Conservation (phyloP, 2,797 vertebrate genomes). For the Channallabes apus region DNA sequence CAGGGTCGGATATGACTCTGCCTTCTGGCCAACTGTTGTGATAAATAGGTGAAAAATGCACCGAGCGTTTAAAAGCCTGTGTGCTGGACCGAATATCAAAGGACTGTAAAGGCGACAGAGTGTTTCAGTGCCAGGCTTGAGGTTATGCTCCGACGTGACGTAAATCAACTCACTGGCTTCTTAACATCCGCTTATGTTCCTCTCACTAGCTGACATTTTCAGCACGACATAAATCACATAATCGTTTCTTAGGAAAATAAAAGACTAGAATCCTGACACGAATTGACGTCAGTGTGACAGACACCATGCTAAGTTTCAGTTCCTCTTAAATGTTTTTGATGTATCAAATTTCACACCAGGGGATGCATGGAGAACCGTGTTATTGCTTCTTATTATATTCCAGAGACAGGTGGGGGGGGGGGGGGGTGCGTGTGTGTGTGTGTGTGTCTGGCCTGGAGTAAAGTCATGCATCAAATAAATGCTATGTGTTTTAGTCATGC, state of each 20-base stretch:
- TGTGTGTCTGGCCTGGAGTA: background rate
- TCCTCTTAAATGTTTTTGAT: background rate
- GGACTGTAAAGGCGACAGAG: background rate
- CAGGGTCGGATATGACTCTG: background rate
- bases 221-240: background rate
- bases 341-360: slow-evolving; percentile 1
- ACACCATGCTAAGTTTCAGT: background rate
- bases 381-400: background rate
- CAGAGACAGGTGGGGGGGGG: background rate
- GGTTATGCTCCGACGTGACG: background rate
- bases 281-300: background rate
- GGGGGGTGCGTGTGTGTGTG: background rate
- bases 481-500: background rate
- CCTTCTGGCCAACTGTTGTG: background rate
- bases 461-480: background rate
- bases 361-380: background rate
- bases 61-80: background rate
- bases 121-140: background rate
- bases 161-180: background rate
- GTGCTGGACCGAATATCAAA: background rate
- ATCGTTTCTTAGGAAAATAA: background rate
- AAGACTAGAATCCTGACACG: background rate
- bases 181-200: background rate
- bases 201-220: background rate
- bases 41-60: background rate